Evolutionary conservation across 2,113 vertebrate species (phyloP).

Genomic region (Crypturellus undulatus): DNA sequence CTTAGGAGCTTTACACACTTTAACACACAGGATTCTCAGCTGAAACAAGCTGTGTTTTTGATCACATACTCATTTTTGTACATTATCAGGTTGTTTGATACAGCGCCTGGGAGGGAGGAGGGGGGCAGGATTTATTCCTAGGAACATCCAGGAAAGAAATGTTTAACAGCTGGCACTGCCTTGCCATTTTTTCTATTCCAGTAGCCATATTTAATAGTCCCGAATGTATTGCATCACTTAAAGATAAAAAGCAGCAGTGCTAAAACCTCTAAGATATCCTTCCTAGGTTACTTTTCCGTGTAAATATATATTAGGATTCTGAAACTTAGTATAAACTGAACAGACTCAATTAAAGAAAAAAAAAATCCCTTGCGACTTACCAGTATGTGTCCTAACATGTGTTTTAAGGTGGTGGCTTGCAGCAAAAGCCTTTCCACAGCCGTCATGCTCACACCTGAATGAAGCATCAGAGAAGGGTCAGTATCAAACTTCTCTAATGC

Average conservation of each 20-base stretch:
- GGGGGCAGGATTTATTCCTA: not conserved
- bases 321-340: not conserved
- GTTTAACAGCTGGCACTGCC: not conserved
- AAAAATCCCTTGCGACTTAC: slow-evolving; percentile 72
- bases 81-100: not conserved
- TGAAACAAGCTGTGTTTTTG: not conserved
- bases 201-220: not conserved
- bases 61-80: not conserved
- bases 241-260: not conserved
- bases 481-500: not conserved
- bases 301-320: not conserved
- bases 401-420: slow-evolving; percentile 99
- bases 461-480: slow-evolving; percentile 26
- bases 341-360: not conserved
- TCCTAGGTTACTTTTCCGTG: not conserved
- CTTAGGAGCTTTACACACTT: not conserved
- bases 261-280: not conserved
- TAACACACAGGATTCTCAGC: not conserved
- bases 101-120: not conserved
- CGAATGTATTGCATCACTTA: not conserved
- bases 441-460: slow-evolving; percentile 94
- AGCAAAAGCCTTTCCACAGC: slow-evolving; percentile 98
- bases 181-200: not conserved
- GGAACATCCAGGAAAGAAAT: not conserved
- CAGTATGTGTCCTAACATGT: slow-evolving; percentile 96